Percentiles rank a stretch among this genome's conserved stretches.
Conservation (phyloP, 2,888 invertebrate genomes). For the Dynastes tityus region DNA sequence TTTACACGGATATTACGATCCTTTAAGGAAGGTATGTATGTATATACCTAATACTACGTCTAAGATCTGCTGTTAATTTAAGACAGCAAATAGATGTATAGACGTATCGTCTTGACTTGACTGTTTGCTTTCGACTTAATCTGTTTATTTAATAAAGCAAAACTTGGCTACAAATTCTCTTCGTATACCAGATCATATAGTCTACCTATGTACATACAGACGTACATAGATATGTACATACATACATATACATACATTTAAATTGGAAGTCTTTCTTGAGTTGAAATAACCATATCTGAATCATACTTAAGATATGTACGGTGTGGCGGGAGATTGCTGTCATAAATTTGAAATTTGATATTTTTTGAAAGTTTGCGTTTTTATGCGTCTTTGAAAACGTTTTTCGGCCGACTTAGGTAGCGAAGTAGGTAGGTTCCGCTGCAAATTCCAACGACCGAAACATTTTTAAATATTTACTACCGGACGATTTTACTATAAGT, state of each 20-base stretch:
- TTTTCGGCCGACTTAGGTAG: background rate
- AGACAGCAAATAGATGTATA: slow-evolving; percentile 41
- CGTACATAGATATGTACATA: background rate
- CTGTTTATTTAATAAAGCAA: slow-evolving; percentile 22
- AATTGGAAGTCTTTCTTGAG: no score
- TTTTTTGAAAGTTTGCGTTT: slow-evolving; percentile 26
- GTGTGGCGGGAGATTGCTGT: slow-evolving; percentile 22
- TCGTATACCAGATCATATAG: background rate
- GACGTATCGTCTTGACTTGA: background rate
- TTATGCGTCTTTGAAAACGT: background rate
- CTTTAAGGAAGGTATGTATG: slow-evolving; percentile 10
- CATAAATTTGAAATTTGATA: slow-evolving; percentile 39
- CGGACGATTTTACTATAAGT: no score
- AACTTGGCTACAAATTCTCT: slow-evolving; percentile 7
- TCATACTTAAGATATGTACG: background rate
- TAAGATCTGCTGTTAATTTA: slow-evolving; percentile 38
- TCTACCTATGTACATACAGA: background rate
- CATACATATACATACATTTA: no score
- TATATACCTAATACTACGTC: background rate
- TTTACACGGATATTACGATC: slow-evolving; percentile 59
- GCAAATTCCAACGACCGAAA: slow-evolving; percentile 1
- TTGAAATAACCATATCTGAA: background rate
- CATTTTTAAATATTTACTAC: no score
- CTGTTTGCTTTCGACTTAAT: slow-evolving; percentile 33
- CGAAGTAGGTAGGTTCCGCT: background rate